Percentiles rank a stretch among this genome's conserved stretches.
Evolutionary conservation across 2,113 vertebrate genomes (phyloP).

Genomic region (Ictalurus punctatus): DNA sequence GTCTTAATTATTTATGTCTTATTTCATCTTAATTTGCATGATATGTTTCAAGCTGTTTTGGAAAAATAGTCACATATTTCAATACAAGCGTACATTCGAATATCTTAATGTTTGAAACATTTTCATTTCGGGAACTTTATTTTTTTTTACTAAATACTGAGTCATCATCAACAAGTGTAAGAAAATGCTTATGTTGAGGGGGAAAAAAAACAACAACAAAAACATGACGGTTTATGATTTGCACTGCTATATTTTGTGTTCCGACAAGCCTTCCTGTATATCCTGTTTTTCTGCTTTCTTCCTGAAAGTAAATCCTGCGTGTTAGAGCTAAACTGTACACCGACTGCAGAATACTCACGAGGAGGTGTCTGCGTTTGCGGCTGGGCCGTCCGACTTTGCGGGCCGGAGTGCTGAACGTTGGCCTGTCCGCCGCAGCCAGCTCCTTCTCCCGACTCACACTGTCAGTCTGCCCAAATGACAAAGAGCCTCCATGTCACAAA

Average conservation of each 20-base stretch:
- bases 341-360: slow-evolving; percentile 75
- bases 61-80: background rate
- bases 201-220: too few relatives aligned
- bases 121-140: background rate
- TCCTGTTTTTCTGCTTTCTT: slow-evolving; percentile 10
- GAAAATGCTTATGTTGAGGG: background rate
- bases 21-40: background rate
- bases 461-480: slow-evolving; percentile 74
- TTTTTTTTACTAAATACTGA: background rate
- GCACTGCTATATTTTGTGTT: background rate
- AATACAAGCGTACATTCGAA: background rate
- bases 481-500: slow-evolving; percentile 37
- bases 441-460: slow-evolving; percentile 76
- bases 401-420: slow-evolving; percentile 73
- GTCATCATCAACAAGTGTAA: background rate
- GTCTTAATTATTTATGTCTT: background rate
- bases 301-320: background rate
- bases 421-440: slow-evolving; percentile 79
- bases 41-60: too few relatives aligned
- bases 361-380: slow-evolving; percentile 85
- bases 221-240: background rate
- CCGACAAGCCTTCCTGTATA: background rate
- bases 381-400: slow-evolving; percentile 84
- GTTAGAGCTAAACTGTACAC: background rate
- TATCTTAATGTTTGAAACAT: background rate